These are phyloP conservation scores for Scortum barcoo DNA, from an alignment of 2,113 vertebrate genomes.

Conservation along the genomic window DNA sequence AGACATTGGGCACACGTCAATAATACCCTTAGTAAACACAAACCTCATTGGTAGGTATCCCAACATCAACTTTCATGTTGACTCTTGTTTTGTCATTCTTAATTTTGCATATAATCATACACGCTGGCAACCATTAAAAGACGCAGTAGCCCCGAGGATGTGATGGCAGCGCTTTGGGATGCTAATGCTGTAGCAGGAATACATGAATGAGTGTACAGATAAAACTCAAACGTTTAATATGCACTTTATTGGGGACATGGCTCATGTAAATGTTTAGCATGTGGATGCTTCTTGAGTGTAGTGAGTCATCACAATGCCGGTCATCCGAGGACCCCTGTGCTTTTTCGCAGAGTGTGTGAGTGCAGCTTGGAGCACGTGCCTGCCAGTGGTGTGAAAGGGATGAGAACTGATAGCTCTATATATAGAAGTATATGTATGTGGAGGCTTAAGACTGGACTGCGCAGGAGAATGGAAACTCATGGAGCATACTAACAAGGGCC, in stretches of 20 bases:
- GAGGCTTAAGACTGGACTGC: constrained; percentile 48
- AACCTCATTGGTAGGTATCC: not conserved
- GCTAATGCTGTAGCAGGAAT: not conserved
- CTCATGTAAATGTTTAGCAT: constrained; percentile 20
- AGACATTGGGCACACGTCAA: not conserved
- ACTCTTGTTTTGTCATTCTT: not conserved
- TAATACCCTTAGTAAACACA: not conserved
- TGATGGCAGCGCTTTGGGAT: not conserved
- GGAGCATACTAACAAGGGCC: constrained; percentile 35
- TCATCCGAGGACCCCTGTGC: constrained; percentile 48
- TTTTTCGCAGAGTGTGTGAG: constrained; percentile 47
- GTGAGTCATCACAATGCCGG: constrained; percentile 51
- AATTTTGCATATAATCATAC: not conserved
- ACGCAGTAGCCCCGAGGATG: not conserved
- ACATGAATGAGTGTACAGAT: not conserved
- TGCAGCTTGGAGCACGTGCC: constrained; percentile 65
- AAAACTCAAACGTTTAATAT: not conserved
- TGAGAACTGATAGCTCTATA: constrained; percentile 78
- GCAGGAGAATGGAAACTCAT: constrained; percentile 21
- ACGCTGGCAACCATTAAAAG: not conserved
- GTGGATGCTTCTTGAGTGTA: not conserved
- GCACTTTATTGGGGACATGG: not conserved
- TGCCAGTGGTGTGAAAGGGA: constrained; percentile 64
- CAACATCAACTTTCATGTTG: not conserved
- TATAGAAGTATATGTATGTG: constrained; percentile 77